These are phyloP conservation scores for Ypsolopha scabrella DNA, from an alignment of 2,888 invertebrate genomes.

Conservation along the genomic window DNA sequence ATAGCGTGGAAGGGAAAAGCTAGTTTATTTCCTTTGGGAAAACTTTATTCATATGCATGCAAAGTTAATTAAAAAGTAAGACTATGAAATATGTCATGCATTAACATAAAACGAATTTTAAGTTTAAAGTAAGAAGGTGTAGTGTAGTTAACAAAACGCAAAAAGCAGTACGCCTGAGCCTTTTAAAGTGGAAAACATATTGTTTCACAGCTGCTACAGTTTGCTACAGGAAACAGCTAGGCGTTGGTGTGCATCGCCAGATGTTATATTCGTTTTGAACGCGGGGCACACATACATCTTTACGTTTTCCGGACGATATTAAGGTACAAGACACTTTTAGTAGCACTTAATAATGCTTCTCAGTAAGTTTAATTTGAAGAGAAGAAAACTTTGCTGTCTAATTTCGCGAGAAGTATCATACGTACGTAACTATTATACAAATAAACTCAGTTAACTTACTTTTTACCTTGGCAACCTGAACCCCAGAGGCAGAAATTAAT, in stretches of 20 bases:
- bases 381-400: background rate
- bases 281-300: background rate
- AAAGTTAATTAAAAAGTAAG: background rate
- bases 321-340: background rate
- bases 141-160: background rate
- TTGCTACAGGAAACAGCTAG: constrained; percentile 2
- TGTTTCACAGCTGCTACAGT: constrained; percentile 10
- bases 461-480: background rate
- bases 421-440: too few relatives aligned
- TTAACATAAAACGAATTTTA: background rate
- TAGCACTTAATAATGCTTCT: background rate
- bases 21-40: background rate
- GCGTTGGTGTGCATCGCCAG: constrained; percentile 3
- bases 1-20: too few relatives aligned
- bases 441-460: too few relatives aligned
- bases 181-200: constrained; percentile 7
- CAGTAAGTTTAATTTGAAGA: background rate
- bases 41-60: background rate
- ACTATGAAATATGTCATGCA: background rate
- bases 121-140: background rate
- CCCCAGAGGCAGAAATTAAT: background rate
- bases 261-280: constrained; percentile 4
- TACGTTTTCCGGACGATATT: background rate
- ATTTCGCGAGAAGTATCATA: too few relatives aligned
- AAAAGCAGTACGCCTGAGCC: constrained; percentile 3